Evolutionary conservation across 1,140 invertebrate genomes (phyloP).

Genomic region (Tetramorium parvispinum): DNA sequence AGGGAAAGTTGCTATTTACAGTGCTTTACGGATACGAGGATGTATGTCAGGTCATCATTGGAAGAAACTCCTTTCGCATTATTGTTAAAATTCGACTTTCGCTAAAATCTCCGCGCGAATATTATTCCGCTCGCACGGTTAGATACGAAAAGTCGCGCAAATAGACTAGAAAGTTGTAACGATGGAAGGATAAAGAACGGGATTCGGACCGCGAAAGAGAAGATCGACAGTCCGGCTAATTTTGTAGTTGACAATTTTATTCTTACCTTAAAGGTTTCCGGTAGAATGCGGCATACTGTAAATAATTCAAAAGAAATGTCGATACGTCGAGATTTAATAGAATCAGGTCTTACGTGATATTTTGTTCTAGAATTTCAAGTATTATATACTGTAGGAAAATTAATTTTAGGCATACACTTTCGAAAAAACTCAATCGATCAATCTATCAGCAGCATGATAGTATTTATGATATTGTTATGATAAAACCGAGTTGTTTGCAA

Average conservation of each 20-base stretch:
- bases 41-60: slow-evolving; percentile 23
- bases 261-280: slow-evolving; percentile 32
- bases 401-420: neutral
- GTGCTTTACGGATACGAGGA: slow-evolving; percentile 19
- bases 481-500: neutral
- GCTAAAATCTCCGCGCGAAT: slow-evolving; percentile 13
- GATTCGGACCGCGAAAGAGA: neutral
- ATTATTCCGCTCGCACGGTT: slow-evolving; percentile 5
- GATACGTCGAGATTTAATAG: neutral
- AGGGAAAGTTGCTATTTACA: slow-evolving; percentile 50
- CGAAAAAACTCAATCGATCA: neutral
- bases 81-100: slow-evolving; percentile 14
- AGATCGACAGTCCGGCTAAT: slow-evolving; percentile 35
- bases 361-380: neutral
- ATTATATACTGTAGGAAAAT: neutral
- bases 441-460: neutral
- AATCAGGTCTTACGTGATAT: neutral
- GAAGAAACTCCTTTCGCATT: slow-evolving; percentile 17
- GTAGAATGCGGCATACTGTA: neutral
- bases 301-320: slow-evolving; percentile 27
- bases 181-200: slow-evolving; percentile 34
- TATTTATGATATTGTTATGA: neutral
- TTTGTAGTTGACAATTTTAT: slow-evolving; percentile 21
- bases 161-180: slow-evolving; percentile 50
- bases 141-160: slow-evolving; percentile 19